Base-by-base conservation (phyloP, 2,888 invertebrate genomes). In the Eristalinus aeneus region DNA sequence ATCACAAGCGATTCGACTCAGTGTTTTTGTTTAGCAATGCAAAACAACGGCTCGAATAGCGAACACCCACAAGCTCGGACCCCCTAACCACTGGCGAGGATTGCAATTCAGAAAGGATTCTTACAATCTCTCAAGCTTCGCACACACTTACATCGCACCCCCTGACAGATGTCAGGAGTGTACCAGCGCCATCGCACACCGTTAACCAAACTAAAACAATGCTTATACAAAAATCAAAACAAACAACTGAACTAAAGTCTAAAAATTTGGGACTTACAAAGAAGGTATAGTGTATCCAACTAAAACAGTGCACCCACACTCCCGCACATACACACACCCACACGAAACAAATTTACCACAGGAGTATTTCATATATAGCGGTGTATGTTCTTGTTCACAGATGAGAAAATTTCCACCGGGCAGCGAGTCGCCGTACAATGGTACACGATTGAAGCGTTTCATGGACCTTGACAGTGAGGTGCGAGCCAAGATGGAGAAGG, bases 391-490 rank as follows among this genome's bases (percentile, higher is more conserved):
- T 79, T 87, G 34, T 88, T 88, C 93, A 88, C 93, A 95, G 95
- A 95, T 95, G 94, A 93, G 95, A 89, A 93, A 94, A 89, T 94
- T 94, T 91, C 95, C 95, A 31, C 95, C 95, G 16, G 95, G 95
- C 89, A 94, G 94, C 88, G 94, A 95, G 69, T 92, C 93, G 56
- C 93, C 94, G 1, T 94, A 93, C 89, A 93, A 94, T 88, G 94
- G 93, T 60, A 91, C 92, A 56, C 92, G 93, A 74, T 90, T 94
- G 63, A 92, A 93, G 86, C 93, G 93, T 88, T 94, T 94, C 89
- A 90, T 94, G 88, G 90, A 93, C 78, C 91, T 93, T 73, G 94
- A 94, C 88, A 93, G 92, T 87, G 92, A 93, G 72, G 88, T 89
- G 73, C 85, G 88, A 31, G 67, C 72, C 6, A 90, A 90, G 87